These are phyloP conservation scores for Suillia variegata DNA, from an alignment of 2,888 invertebrate species.

Conservation along the genomic window DNA sequence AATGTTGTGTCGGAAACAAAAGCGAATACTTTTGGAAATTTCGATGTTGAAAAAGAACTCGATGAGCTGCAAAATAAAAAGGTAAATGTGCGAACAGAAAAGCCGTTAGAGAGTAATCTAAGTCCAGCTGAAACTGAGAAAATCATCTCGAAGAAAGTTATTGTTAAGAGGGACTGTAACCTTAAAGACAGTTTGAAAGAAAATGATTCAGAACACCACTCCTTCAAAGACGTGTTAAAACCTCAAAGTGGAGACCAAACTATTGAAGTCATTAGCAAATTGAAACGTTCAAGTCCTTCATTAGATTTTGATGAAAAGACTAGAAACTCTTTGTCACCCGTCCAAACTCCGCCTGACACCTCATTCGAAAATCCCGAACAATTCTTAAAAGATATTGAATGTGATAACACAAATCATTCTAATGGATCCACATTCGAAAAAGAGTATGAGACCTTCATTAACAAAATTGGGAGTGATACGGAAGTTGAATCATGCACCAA, in stretches of 20 bases:
- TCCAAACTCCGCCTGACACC: not conserved
- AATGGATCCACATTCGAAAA: conserved; percentile 53
- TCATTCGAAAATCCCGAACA: conserved; percentile 18
- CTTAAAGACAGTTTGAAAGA: not conserved
- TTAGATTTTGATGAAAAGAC: not conserved
- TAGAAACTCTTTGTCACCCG: not conserved
- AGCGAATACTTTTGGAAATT: conserved; percentile 38
- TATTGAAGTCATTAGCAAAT: not conserved
- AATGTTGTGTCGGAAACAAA: not conserved
- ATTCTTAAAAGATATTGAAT: conserved; percentile 37
- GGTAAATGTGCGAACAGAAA: not conserved
- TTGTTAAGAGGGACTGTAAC: too few species aligned
- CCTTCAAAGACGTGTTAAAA: not conserved
- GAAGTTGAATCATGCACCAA: conserved; percentile 19
- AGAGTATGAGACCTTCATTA: conserved; percentile 54
- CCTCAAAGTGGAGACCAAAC: not conserved
- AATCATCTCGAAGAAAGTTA: not conserved
- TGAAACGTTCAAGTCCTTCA: too few species aligned
- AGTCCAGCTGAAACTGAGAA: not conserved
- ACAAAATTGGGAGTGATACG: conserved; percentile 42
- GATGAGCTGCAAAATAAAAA: conserved; percentile 42
- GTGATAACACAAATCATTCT: conserved; percentile 44
- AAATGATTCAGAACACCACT: not conserved
- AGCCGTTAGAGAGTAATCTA: not conserved
- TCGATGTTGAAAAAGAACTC: conserved; percentile 54